Percentiles rank a stretch among this genome's conserved stretches.
phyloP scores from a whole-genome alignment of 1,140 invertebrate species.

The Ladona fulva region DNA sequence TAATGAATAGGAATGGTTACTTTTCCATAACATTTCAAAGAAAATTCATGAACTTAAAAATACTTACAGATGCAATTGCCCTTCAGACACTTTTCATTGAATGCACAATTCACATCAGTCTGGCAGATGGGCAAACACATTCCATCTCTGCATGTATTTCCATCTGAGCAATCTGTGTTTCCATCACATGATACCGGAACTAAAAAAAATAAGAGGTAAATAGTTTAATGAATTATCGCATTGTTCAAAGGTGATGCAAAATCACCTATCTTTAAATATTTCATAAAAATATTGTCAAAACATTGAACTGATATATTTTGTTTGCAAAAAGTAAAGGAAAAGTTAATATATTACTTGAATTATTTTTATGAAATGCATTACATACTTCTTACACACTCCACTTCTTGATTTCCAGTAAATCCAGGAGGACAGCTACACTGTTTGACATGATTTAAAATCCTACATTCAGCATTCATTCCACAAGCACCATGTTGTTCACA shows the following conservation, averaged over 20 bases:
- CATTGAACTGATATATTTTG: too few relatives aligned
- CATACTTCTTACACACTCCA: constrained; percentile 76
- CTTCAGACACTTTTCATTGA: constrained; percentile 78
- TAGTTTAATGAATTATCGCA: too few relatives aligned
- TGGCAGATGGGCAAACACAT: constrained; percentile 66
- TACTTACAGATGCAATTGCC: constrained; percentile 69
- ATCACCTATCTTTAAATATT: too few relatives aligned
- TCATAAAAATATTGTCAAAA: too few relatives aligned
- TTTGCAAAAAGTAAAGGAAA: too few relatives aligned
- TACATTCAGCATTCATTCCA: constrained; percentile 81
- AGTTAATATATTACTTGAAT: not conserved
- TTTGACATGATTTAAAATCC: constrained; percentile 62
- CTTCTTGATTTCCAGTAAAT: constrained; percentile 75
- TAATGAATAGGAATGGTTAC: not conserved
- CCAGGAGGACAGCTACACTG: constrained; percentile 72
- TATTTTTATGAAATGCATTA: constrained; percentile 2
- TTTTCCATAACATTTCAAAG: not conserved
- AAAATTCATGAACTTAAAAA: not conserved
- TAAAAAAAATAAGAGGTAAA: constrained; percentile 32
- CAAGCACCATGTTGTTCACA: constrained; percentile 66
- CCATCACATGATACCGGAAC: constrained; percentile 66
- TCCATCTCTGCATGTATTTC: constrained; percentile 62
- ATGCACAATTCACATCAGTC: constrained; percentile 74
- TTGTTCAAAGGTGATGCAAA: too few relatives aligned
- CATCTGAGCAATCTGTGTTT: constrained; percentile 56